These are phyloP conservation scores for Alcedo atthis DNA, from an alignment of 2,797 vertebrate genomes.

Conservation along the genomic window DNA sequence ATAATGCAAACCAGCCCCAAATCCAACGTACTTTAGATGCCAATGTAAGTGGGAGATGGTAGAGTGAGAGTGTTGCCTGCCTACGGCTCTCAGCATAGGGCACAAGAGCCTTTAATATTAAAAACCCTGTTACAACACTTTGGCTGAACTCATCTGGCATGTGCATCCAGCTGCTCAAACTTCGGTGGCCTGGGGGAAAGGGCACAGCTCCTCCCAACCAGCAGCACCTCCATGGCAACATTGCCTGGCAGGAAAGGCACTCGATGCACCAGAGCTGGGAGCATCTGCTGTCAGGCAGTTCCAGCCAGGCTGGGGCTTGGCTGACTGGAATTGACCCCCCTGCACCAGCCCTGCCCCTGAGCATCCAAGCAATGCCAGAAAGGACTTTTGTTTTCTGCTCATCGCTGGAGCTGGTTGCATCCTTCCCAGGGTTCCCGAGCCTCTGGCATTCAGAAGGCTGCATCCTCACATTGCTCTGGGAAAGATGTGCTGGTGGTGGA, in stretches of 20 bases:
- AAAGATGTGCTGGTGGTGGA: background rate
- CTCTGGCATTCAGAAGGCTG: rapidly evolving
- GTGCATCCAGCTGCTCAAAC: background rate
- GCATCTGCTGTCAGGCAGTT: background rate
- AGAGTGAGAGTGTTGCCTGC: background rate
- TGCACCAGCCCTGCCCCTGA: background rate
- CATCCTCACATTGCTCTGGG: background rate
- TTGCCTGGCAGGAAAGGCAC: background rate
- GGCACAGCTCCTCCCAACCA: background rate
- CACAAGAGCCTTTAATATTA: background rate
- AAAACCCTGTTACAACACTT: background rate
- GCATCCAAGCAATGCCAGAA: background rate
- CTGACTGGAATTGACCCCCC: background rate
- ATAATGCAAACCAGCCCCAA: background rate
- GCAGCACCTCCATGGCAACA: background rate
- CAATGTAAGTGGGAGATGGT: background rate
- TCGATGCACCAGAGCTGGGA: background rate
- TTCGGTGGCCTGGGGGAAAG: background rate
- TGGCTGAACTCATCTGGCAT: background rate
- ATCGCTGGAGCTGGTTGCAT: rapidly evolving
- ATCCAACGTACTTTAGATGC: rapidly evolving
- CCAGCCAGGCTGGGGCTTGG: background rate
- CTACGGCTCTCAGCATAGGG: background rate
- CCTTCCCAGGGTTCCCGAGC: background rate
- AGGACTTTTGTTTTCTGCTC: background rate